A percentile compares a stretch with the other conserved stretches of the same genome.
These are phyloP conservation scores for Drosophila cracens DNA, from an alignment of 2,888 invertebrate species.

Conservation along the genomic window DNA sequence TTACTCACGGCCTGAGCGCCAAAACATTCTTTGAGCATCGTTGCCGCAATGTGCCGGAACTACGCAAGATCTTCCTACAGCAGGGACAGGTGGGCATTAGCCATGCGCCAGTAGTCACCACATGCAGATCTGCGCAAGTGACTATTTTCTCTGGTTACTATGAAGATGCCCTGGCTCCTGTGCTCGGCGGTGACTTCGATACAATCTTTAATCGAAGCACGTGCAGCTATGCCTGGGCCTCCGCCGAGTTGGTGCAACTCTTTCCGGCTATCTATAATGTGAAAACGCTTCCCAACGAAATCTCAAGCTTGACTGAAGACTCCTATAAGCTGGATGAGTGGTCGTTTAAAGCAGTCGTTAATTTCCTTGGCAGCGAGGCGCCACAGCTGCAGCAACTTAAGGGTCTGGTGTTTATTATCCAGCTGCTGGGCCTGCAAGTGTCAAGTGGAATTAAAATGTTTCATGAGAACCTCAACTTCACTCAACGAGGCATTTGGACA, in stretches of 20 bases:
- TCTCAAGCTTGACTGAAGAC: conserved; percentile 86
- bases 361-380: conserved; percentile 86
- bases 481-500: conserved; percentile 90
- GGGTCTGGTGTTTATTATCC: conserved; percentile 93
- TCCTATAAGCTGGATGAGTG: conserved; percentile 90
- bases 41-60: conserved; percentile 73
- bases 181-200: conserved; percentile 96
- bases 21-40: conserved; percentile 89
- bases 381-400: conserved; percentile 78
- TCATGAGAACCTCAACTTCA: conserved; percentile 90
- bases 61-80: conserved; percentile 70
- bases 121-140: conserved; percentile 97
- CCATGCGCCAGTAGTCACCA: conserved; percentile 95
- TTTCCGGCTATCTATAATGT: conserved; percentile 91
- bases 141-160: conserved; percentile 95
- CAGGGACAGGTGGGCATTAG: conserved; percentile 89
- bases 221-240: conserved; percentile 96
- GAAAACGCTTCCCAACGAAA: conserved; percentile 89
- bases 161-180: conserved; percentile 97
- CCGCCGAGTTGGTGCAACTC: conserved; percentile 92
- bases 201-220: conserved; percentile 95
- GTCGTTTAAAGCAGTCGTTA: conserved; percentile 92
- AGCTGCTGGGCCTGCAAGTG: conserved; percentile 96
- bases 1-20: conserved; percentile 95
- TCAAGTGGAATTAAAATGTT: conserved; percentile 94